Conservation (phyloP, 1,140 invertebrate species). For the Wiebesia pumilae region DNA sequence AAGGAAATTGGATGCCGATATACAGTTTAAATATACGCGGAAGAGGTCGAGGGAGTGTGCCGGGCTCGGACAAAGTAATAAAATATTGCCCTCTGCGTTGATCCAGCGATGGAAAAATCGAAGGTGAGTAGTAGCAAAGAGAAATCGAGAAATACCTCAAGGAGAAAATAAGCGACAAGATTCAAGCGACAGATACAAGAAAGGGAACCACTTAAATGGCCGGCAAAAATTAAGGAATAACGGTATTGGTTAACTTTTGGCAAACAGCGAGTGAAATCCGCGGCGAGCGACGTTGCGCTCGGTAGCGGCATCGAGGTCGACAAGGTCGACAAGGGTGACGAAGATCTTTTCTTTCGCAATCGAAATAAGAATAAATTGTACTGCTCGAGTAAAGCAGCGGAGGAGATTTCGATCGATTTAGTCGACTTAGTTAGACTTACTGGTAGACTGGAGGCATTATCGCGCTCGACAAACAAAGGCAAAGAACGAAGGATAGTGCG, state of each 20-base stretch:
- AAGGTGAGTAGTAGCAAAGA: conserved; percentile 23
- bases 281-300: conserved; percentile 4
- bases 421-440: no score
- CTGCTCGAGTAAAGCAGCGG: no score
- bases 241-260: no score
- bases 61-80: neutral
- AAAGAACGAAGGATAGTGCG: neutral
- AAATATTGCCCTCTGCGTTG: neutral
- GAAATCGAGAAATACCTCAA: neutral
- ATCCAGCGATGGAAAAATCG: neutral
- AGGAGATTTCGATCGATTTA: neutral
- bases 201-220: no score
- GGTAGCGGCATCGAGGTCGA: neutral
- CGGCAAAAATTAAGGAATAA: no score
- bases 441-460: neutral
- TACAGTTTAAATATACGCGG: conserved; percentile 40
- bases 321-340: neutral
- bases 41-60: conserved; percentile 35
- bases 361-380: neutral
- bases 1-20: neutral
- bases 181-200: neutral
- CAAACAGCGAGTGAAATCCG: no score
- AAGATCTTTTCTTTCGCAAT: neutral
- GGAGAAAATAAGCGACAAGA: neutral
- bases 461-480: neutral